Evolutionary conservation across 1,140 invertebrate species (phyloP).

Genomic region (Macrotrachela quadricornifera): DNA sequence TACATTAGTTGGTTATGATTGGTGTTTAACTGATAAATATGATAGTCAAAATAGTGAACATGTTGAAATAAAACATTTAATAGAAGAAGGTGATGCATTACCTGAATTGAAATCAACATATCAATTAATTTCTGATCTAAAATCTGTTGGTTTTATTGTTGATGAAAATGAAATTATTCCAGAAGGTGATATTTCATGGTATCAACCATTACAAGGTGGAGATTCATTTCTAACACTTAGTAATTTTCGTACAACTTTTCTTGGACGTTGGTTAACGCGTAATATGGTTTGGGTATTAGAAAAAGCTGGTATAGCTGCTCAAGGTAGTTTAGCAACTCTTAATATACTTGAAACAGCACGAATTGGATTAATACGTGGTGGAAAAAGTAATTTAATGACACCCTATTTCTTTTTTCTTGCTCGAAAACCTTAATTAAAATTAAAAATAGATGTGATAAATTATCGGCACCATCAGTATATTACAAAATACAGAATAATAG

Average conservation of each 20-base stretch:
- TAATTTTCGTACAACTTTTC: neutral
- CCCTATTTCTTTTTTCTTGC: slow-evolving; percentile 3
- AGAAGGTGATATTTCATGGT: neutral
- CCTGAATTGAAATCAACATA: neutral
- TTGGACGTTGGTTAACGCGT: neutral
- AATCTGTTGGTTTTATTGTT: slow-evolving; percentile 1
- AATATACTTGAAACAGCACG: slow-evolving; percentile 1
- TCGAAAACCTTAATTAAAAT: neutral
- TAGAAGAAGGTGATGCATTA: slow-evolving; percentile 1
- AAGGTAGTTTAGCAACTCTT: neutral
- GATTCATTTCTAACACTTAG: neutral
- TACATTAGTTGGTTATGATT: slow-evolving; percentile 5
- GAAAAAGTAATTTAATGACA: slow-evolving; percentile 1
- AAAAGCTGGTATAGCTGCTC: neutral
- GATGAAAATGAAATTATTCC: neutral
- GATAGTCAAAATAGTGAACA: neutral
- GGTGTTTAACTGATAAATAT: slow-evolving; percentile 7
- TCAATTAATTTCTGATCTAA: neutral
- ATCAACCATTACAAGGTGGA: neutral
- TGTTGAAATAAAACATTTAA: neutral
- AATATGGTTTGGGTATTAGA: neutral
- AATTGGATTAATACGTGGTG: neutral
- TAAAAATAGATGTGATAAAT: too few species aligned
- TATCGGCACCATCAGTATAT: too few species aligned
- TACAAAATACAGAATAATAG: too few species aligned